Base-by-base conservation (phyloP, 2,888 invertebrate genomes). In the Cephalotes varians region DNA sequence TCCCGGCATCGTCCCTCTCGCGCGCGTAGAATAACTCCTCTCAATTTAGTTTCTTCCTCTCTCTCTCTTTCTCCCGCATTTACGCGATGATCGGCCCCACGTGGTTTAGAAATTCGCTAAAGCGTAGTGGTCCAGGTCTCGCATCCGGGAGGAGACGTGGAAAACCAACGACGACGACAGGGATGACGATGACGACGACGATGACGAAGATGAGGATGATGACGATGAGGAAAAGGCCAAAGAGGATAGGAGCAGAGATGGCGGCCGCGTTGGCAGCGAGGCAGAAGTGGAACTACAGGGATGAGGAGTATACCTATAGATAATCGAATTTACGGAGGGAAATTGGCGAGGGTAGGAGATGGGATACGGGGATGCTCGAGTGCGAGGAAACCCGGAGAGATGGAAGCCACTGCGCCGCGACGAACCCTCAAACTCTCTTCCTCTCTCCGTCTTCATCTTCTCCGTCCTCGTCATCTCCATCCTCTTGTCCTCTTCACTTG, bases 311-410 rank as follows among this genome's bases (percentile, higher is more conserved):
- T 88, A 90, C 88, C 90, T 91, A 91, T 87, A 90, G 90, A 92
- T 93, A 93, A 93, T 93, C 93, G 92, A 93, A 93, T 93, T 92
- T 91, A 91, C 91, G 88, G 86, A 92, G 91, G 92, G 92, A 93
- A 93, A 93, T 93, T 91, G 92, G 91, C 84, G 91, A 88, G 85
- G 89, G 86, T 87, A 86, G 82, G 85, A 88, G 87, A 89, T 83
- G 86, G 86, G 86, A 86, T 76, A 89, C 25, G 83, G 86, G 74
- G 81, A 84, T 80, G 87, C 69, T 64, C 37, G 69, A 82, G 87
- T 80, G 81, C 58, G 87, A 86, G 90, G 67, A 74, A 86, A 86
- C 87, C 81, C 67, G 60, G 88, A 69, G 69, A 89, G 90, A 90
- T 91, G 91, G 91, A 91, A 91, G 91, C 88, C 87, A 87, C 88